Evolutionary conservation across 2,113 vertebrate species (phyloP), one percentile per base, ranked within the genome.

Genomic region (Mesocricetus auratus): DNA sequence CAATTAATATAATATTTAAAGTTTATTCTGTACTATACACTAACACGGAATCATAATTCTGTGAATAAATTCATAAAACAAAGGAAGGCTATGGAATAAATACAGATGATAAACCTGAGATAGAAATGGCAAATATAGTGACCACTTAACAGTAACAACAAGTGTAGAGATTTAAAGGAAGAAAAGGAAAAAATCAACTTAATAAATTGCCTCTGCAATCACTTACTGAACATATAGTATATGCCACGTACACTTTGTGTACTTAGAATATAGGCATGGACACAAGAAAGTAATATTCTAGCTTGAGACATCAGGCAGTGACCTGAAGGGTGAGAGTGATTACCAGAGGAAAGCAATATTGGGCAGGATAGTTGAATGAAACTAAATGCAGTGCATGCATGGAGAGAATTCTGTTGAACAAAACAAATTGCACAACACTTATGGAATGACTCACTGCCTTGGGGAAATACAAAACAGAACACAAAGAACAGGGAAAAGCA

Each of bases 391-490:
- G 17, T 39, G 83, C 4, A n/a, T 93, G 68, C 77, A 85, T 58
- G 66, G 85, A 78, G 97, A 97, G 81, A 95, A 94, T 89, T 73
- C 66, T 96, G 69, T 79, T 97, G 94, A 97, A 94, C 53, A 94
- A 96, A 97, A 96, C 47, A 97, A 98, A 98, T 97, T 93, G 86
- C 36, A 95, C 53, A 92, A 4, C 22, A 60, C 12, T 77, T 79
- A 50, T 58, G 62, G 15, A 98, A 92, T 90, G 96, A 96, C 2
- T 97, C 82, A 94, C 77, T 94, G 94, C 96, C 95, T 96, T 89
- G 62, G 93, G 88, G 97, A 98, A 98, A 93, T 93, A 98, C 39
- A 97, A 95, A 98, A 94, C 0, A 6, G 89, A 95, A 68, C 50
- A 83, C 0, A 17, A 93, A 33, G 1, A 74, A 96, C 47, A 12